Evolutionary conservation across 1,140 invertebrate species (phyloP).

Genomic region (Parapsyche elsis): DNA sequence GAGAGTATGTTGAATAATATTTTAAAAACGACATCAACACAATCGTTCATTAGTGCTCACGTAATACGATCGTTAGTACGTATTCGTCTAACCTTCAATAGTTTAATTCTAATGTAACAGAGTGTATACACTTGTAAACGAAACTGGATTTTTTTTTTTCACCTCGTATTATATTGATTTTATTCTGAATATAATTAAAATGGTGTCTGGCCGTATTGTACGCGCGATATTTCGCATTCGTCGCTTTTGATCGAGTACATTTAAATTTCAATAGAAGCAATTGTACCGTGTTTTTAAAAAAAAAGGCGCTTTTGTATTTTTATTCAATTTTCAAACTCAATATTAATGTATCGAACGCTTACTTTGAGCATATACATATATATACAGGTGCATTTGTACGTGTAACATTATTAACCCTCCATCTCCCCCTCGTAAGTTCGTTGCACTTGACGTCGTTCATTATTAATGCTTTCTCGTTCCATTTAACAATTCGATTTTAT

Average conservation of each 20-base stretch:
- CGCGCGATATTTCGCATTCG: too few species aligned
- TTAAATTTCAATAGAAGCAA: too few species aligned
- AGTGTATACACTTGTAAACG: too few species aligned
- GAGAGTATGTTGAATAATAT: too few species aligned
- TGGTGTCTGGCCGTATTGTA: too few species aligned
- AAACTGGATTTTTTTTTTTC: not conserved
- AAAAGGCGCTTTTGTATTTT: too few species aligned
- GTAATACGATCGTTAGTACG: slow-evolving; percentile 9
- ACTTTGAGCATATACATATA: not conserved
- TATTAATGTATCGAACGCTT: too few species aligned
- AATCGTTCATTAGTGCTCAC: slow-evolving; percentile 12
- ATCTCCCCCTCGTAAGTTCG: not conserved
- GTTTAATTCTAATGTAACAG: too few species aligned
- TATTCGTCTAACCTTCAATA: not conserved
- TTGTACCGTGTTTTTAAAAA: too few species aligned
- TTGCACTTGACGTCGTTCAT: not conserved
- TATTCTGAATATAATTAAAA: not conserved
- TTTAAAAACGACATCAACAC: not conserved
- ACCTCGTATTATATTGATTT: not conserved
- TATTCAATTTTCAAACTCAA: too few species aligned
- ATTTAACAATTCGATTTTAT: slow-evolving; percentile 18
- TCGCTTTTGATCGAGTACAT: too few species aligned
- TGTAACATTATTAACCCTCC: slow-evolving; percentile 11
- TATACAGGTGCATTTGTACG: not conserved
- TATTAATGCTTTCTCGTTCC: slow-evolving; percentile 15